These are phyloP conservation scores for Serinus canaria DNA, from an alignment of 2,113 vertebrate genomes.

Conservation along the genomic window DNA sequence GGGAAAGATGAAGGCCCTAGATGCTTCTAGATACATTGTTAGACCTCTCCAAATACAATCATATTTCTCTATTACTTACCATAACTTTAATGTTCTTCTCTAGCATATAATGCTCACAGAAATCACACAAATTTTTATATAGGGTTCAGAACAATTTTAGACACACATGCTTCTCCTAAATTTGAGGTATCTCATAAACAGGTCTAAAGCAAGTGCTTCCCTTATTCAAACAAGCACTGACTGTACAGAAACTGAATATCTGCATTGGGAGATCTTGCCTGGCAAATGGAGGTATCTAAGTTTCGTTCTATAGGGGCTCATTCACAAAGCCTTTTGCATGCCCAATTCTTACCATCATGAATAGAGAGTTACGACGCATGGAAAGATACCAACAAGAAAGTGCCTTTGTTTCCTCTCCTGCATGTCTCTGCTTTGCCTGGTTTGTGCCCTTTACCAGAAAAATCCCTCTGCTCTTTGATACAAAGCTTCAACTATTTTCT, in stretches of 20 bases:
- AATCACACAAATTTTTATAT: not conserved
- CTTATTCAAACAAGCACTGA: not conserved
- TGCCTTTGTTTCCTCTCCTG: not conserved
- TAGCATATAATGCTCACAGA: not conserved
- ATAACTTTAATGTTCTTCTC: not conserved
- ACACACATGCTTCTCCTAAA: not conserved
- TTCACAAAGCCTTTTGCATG: not conserved
- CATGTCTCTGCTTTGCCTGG: not conserved
- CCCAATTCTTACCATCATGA: not conserved
- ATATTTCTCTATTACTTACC: not conserved
- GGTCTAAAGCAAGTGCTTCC: not conserved
- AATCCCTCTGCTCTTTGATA: not conserved
- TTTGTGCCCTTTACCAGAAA: not conserved
- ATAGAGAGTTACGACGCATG: not conserved
- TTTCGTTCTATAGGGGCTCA: not conserved
- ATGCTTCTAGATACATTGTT: not conserved
- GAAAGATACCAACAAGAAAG: not conserved
- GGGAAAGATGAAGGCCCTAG: not conserved
- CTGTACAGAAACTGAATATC: not conserved
- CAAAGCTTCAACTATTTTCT: not conserved
- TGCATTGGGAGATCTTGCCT: not conserved
- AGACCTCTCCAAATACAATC: not conserved
- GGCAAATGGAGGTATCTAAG: not conserved
- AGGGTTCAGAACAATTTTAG: not conserved
- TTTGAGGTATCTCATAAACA: not conserved